Conservation (phyloP, 2,113 vertebrate species). For the Laticauda colubrina region DNA sequence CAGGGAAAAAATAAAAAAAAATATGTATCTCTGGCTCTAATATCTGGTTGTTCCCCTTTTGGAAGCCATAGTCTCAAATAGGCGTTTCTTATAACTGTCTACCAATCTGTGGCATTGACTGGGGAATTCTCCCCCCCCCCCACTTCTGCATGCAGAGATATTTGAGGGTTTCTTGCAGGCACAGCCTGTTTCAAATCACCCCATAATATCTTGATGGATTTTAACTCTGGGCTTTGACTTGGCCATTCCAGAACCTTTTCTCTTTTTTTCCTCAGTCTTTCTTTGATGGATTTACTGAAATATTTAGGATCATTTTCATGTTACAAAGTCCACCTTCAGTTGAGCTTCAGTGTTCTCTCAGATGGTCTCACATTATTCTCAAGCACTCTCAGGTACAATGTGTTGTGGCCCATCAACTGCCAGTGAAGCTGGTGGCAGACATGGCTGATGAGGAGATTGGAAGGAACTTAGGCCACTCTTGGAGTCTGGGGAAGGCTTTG, state of each 20-base stretch:
- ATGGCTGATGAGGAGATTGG: too few species aligned
- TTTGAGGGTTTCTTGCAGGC: background rate
- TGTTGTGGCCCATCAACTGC: too few species aligned
- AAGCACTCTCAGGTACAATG: too few species aligned
- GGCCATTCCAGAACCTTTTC: background rate
- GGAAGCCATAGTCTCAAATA: too few species aligned
- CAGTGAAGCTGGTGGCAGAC: too few species aligned
- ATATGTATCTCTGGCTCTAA: too few species aligned
- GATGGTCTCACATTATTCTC: too few species aligned
- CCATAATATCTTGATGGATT: background rate
- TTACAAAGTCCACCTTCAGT: background rate
- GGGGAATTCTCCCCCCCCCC: too few species aligned
- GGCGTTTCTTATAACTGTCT: background rate
- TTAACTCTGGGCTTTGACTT: background rate
- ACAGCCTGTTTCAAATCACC: background rate
- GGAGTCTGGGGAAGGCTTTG: too few species aligned
- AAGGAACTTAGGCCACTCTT: too few species aligned
- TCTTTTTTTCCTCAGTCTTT: background rate
- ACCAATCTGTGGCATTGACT: background rate
- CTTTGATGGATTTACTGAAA: background rate
- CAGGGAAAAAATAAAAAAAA: background rate
- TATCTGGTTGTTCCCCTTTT: too few species aligned
- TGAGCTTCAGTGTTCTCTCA: too few species aligned
- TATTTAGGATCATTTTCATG: background rate
- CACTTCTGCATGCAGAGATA: background rate